Conservation (phyloP, 2,113 vertebrate genomes). For the Eudyptes chrysolophus region DNA sequence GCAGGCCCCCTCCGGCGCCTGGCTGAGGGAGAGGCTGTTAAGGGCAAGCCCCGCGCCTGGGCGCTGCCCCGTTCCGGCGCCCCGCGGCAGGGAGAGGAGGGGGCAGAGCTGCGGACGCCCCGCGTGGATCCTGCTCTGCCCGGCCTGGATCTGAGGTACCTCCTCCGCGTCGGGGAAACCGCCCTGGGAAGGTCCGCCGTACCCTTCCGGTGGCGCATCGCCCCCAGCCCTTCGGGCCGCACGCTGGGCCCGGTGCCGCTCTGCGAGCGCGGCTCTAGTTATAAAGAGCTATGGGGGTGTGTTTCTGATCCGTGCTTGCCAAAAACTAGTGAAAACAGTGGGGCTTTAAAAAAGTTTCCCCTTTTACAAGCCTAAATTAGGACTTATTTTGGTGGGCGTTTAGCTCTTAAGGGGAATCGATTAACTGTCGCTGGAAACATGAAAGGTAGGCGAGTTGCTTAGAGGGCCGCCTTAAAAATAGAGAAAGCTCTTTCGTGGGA, state of each 20-base stretch:
- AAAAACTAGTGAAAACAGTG: rapidly evolving
- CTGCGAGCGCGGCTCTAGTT: background rate
- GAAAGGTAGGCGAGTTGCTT: background rate
- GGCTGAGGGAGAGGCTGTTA: background rate
- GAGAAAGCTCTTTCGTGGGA: background rate
- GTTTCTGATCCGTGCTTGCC: background rate
- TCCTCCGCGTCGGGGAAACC: background rate
- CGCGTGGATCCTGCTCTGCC: background rate
- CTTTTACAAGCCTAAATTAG: rapidly evolving
- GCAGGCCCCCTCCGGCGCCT: too few relatives aligned
- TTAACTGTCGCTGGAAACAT: rapidly evolving
- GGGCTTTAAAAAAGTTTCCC: rapidly evolving
- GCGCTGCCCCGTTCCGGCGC: background rate
- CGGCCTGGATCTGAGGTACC: constrained; percentile 60
- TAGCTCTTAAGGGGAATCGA: background rate
- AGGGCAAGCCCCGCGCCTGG: background rate
- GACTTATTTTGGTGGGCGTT: rapidly evolving
- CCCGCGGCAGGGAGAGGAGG: background rate
- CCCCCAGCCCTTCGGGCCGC: background rate
- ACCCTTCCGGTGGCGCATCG: rapidly evolving
- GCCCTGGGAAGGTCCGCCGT: background rate
- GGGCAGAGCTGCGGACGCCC: background rate
- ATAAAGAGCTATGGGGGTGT: rapidly evolving
- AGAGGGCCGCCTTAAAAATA: background rate
- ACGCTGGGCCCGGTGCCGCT: rapidly evolving